These are phyloP conservation scores for Drosophila paucipuncta DNA, from an alignment of 2,888 invertebrate species.

Conservation along the genomic window DNA sequence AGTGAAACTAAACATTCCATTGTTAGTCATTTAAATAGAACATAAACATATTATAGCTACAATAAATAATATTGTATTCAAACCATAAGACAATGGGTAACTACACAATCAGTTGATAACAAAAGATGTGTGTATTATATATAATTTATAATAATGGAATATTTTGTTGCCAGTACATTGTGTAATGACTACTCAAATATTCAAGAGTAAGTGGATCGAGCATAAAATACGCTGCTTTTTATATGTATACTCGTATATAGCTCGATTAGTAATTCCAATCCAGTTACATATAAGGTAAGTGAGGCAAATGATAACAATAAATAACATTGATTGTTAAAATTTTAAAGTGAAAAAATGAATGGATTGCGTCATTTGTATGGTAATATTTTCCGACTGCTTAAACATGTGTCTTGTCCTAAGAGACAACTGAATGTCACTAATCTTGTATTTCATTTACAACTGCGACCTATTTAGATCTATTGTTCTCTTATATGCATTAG, in stretches of 20 bases:
- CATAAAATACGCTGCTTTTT: conserved; percentile 26
- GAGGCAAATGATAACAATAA: not conserved
- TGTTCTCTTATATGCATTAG: not conserved
- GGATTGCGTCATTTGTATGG: not conserved
- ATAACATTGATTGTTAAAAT: not conserved
- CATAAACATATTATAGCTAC: not conserved
- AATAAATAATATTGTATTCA: not conserved
- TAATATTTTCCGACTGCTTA: not conserved
- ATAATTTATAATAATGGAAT: conserved; percentile 55
- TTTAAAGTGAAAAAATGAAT: not conserved
- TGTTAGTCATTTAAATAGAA: not conserved
- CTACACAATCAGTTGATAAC: not conserved
- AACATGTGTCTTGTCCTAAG: not conserved
- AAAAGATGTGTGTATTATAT: conserved; percentile 7
- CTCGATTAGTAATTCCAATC: conserved; percentile 33
- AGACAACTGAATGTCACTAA: not conserved
- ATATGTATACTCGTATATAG: conserved; percentile 1
- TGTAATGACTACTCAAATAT: conserved; percentile 41
- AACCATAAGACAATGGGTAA: not conserved
- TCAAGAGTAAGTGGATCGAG: conserved; percentile 29
- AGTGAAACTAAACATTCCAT: conserved; percentile 3
- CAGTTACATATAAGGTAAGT: not conserved
- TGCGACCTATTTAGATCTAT: not conserved
- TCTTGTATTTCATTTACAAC: not conserved
- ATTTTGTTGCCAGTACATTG: conserved; percentile 49